phyloP scores from a whole-genome alignment of 1,140 invertebrate species.

The Diabrotica virgifera region DNA sequence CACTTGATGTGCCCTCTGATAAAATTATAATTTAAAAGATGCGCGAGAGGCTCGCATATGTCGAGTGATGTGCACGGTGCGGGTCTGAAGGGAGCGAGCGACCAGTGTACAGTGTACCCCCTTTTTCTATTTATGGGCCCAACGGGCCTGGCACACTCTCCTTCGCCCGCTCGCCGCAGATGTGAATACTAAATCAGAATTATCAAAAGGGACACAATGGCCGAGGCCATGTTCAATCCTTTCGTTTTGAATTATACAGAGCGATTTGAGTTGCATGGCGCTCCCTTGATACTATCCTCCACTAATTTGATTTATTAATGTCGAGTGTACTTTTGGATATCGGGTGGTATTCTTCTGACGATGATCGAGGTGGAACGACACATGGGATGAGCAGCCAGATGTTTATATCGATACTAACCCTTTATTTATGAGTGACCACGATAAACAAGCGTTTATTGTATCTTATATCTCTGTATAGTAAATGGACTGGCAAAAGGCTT shows the following conservation, averaged over 20 bases:
- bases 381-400: no score
- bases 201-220: conserved; percentile 13
- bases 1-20: conserved; percentile 3
- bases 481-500: no score
- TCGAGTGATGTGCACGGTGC: conserved; percentile 3
- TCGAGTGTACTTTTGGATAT: neutral
- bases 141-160: neutral
- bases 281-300: neutral
- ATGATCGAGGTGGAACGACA: neutral
- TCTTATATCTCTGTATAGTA: no score
- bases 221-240: conserved; percentile 6
- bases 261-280: neutral
- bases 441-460: no score
- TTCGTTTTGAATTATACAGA: conserved; percentile 7
- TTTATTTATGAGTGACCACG: no score
- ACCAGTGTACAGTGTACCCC: conserved; percentile 1
- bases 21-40: conserved; percentile 17
- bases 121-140: conserved; percentile 14
- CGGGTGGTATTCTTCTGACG: neutral
- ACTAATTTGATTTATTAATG: neutral
- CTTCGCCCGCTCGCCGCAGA: conserved; percentile 4
- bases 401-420: no score
- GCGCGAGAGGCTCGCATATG: conserved; percentile 10
- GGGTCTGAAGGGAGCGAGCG: no score
- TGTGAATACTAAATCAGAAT: conserved; percentile 17